A percentile compares a stretch with the other conserved stretches of the same genome.
Evolutionary conservation across 1,140 invertebrate species (phyloP).

Genomic region (Latrodectus geometricus): DNA sequence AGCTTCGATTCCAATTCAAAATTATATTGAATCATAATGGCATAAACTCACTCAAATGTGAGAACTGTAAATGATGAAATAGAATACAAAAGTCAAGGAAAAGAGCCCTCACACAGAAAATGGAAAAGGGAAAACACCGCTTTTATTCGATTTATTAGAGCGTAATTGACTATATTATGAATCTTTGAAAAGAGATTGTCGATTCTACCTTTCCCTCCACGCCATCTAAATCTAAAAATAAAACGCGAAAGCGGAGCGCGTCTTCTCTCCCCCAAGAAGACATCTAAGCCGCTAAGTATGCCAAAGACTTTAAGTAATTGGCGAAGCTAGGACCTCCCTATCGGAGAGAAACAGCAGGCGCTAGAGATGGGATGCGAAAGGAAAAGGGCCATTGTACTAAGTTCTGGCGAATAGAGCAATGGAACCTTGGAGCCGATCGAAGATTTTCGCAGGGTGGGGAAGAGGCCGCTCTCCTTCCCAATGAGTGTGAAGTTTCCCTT

Average conservation of each 20-base stretch:
- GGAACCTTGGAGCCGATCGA: conserved; percentile 33
- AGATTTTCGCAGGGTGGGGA: conserved; percentile 27
- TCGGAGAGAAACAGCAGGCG: conserved; percentile 56
- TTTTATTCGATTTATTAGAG: conserved; percentile 62
- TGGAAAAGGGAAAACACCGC: conserved; percentile 28
- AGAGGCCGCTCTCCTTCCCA: background rate
- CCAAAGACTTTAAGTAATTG: conserved; percentile 60
- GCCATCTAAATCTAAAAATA: conserved; percentile 46
- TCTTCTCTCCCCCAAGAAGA: background rate
- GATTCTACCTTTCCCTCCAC: conserved; percentile 13
- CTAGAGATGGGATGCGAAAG: conserved; percentile 26
- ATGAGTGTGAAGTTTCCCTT: conserved; percentile 27
- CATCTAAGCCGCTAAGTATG: conserved; percentile 55
- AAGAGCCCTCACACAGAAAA: conserved; percentile 15
- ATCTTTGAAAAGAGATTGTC: background rate
- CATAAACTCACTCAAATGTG: background rate
- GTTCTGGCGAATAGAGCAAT: conserved; percentile 36
- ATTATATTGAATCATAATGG: background rate
- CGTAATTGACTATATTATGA: conserved; percentile 60
- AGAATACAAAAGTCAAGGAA: conserved; percentile 1
- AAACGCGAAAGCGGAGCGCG: conserved; percentile 22
- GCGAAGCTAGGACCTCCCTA: conserved; percentile 37
- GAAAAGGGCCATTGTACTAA: conserved; percentile 54
- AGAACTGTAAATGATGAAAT: background rate
- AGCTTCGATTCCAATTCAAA: background rate